Conservation (phyloP, 2,888 invertebrate species). For the Drepana falcataria region DNA sequence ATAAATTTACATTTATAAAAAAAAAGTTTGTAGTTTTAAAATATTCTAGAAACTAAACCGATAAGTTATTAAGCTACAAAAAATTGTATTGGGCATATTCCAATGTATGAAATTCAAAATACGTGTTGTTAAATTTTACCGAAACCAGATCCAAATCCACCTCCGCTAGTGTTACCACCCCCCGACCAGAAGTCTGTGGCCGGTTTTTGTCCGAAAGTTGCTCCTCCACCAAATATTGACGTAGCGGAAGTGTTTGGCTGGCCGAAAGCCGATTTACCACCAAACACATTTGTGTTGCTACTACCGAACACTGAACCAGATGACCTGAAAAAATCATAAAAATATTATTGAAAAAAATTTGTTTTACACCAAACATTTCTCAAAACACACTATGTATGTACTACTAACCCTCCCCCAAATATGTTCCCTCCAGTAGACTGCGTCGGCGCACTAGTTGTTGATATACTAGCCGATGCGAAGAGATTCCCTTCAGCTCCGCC, state of each 20-base stretch:
- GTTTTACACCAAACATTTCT: background rate
- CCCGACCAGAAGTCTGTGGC: slow-evolving; percentile 53
- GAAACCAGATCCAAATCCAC: slow-evolving; percentile 60
- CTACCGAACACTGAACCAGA: slow-evolving; percentile 54
- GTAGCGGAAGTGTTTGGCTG: slow-evolving; percentile 48
- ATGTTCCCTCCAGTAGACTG: slow-evolving; percentile 50
- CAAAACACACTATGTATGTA: background rate
- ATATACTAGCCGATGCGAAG: slow-evolving; percentile 68
- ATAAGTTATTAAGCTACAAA: no score
- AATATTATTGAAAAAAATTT: background rate
- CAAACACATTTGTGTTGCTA: slow-evolving; percentile 51
- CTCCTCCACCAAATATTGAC: slow-evolving; percentile 53
- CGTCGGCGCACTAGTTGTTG: slow-evolving; percentile 54
- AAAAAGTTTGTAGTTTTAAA: no score
- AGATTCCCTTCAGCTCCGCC: slow-evolving; percentile 49
- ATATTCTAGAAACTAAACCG: no score
- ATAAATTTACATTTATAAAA: no score
- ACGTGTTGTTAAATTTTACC: slow-evolving; percentile 28
- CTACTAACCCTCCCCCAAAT: slow-evolving; percentile 56
- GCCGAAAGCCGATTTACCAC: slow-evolving; percentile 54
- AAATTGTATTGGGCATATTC: no score
- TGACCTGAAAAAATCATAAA: slow-evolving; percentile 24
- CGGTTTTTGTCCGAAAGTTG: slow-evolving; percentile 48
- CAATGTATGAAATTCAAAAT: no score
- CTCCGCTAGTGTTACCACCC: slow-evolving; percentile 35